phyloP scores from a whole-genome alignment of 2,888 invertebrate species.

The Yponomeuta cagnagella region DNA sequence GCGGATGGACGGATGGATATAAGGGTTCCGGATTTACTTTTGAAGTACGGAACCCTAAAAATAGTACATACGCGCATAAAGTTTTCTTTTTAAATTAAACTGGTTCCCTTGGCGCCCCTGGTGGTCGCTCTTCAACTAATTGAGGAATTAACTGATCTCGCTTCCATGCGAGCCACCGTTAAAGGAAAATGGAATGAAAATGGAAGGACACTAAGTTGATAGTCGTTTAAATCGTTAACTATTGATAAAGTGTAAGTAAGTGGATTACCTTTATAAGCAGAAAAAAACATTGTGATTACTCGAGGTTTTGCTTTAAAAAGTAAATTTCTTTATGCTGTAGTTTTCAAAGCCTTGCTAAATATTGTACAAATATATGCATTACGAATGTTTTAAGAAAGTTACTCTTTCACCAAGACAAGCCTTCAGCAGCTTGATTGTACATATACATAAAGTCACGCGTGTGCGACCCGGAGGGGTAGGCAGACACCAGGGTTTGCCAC shows the following conservation, averaged over 20 bases:
- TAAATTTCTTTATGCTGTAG: background rate
- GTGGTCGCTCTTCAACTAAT: slow-evolving; percentile 41
- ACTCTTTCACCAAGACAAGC: no score
- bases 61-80: background rate
- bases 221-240: background rate
- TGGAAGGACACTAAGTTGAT: background rate
- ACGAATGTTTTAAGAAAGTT: no score
- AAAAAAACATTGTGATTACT: background rate
- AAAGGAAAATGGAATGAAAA: background rate
- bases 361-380: no score
- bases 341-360: no score
- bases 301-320: background rate
- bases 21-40: no score
- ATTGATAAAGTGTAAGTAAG: slow-evolving; percentile 5
- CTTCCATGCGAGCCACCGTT: background rate
- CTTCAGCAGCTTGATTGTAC: no score
- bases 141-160: slow-evolving; percentile 45
- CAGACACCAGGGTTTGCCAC: no score
- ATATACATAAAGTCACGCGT: no score
- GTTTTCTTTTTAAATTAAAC: background rate
- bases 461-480: no score
- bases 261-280: background rate
- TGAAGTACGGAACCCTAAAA: no score
- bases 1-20: no score
- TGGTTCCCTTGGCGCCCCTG: background rate